Evolutionary conservation across 1,140 invertebrate species (phyloP).

Genomic region (Aphelenchoides besseyi): DNA sequence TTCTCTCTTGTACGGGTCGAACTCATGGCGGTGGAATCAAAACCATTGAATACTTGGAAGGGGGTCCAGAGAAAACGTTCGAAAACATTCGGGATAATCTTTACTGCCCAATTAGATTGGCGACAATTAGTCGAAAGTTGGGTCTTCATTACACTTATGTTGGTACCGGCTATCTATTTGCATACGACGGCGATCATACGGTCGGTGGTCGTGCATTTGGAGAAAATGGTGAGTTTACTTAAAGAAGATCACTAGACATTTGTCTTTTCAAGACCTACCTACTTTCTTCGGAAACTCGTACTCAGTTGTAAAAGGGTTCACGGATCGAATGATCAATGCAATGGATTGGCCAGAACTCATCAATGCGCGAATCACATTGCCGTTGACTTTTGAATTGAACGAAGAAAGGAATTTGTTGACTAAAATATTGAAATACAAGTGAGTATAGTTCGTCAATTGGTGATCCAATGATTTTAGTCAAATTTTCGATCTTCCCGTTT

Average conservation of each 20-base stretch:
- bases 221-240: conserved; percentile 45
- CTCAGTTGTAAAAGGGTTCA: conserved; percentile 62
- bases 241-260: neutral
- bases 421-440: conserved; percentile 59
- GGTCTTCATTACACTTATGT: conserved; percentile 61
- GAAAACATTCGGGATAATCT: conserved; percentile 60
- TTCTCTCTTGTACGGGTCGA: conserved; percentile 58
- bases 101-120: conserved; percentile 49
- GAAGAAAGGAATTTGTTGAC: conserved; percentile 59
- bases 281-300: conserved; percentile 63
- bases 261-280: conserved; percentile 49
- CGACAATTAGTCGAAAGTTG: conserved; percentile 47
- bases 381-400: conserved; percentile 54
- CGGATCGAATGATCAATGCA: conserved; percentile 56
- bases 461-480: conserved; percentile 33
- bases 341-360: conserved; percentile 43
- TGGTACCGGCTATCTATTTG: conserved; percentile 60
- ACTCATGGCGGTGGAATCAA: conserved; percentile 58
- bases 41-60: conserved; percentile 61
- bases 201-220: conserved; percentile 52
- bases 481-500: conserved; percentile 62
- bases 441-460: neutral
- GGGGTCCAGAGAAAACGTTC: conserved; percentile 55
- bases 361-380: conserved; percentile 60
- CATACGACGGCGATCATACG: conserved; percentile 59